Evolutionary conservation across 2,797 vertebrate species (phyloP).

Genomic region (Gymnothorax javanicus): DNA sequence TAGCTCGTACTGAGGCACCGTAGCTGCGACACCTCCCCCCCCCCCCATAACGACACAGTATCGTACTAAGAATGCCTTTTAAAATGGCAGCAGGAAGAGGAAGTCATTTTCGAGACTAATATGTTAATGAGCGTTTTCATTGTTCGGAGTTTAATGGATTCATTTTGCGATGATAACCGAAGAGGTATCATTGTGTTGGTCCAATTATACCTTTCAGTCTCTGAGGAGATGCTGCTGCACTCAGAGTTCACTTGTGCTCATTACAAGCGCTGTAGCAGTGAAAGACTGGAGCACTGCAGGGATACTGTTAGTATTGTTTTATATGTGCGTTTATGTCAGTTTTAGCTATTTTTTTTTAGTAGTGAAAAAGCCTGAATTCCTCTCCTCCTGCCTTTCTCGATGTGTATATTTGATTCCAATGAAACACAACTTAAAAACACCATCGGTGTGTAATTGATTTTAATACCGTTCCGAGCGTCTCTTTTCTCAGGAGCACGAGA

Average conservation of each 20-base stretch:
- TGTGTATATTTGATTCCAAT: neutral
- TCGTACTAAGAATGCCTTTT: neutral
- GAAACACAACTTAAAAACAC: neutral
- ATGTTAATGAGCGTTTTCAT: neutral
- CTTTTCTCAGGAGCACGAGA: neutral
- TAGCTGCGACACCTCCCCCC: neutral
- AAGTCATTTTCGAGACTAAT: neutral
- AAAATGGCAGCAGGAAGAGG: neutral
- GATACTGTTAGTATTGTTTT: neutral
- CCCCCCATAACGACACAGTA: neutral
- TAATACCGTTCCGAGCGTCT: neutral
- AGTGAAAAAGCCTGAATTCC: neutral
- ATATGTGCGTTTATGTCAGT: neutral
- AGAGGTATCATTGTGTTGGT: neutral
- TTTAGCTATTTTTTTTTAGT: neutral
- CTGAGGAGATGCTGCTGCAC: neutral
- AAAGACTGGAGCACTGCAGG: neutral
- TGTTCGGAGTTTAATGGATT: neutral
- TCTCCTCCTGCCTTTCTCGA: neutral
- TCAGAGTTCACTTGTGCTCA: neutral
- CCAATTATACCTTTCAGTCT: neutral
- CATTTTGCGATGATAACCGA: neutral
- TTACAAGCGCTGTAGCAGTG: neutral
- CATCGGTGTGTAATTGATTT: neutral
- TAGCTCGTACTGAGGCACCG: neutral